Conservation (phyloP, 1,140 invertebrate species). For the Vanessa atalanta region DNA sequence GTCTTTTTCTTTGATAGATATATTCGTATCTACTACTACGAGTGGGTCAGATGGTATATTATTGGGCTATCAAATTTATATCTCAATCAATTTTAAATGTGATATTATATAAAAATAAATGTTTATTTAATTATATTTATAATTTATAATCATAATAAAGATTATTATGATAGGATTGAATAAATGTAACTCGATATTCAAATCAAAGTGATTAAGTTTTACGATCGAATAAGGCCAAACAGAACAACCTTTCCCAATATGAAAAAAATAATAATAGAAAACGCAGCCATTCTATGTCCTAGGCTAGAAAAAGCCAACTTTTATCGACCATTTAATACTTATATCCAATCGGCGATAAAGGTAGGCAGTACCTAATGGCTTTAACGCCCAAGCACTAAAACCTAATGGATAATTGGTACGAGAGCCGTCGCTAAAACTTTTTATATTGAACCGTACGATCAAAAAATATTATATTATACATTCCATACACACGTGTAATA, state of each 20-base stretch:
- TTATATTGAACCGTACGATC: slow-evolving; percentile 13
- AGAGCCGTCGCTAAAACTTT: slow-evolving; percentile 39
- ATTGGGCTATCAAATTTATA: slow-evolving; percentile 24
- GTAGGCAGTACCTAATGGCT: slow-evolving; percentile 49
- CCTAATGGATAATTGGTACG: slow-evolving; percentile 56
- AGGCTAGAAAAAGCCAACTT: slow-evolving; percentile 27
- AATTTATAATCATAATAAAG: no score
- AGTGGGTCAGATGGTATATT: slow-evolving; percentile 19
- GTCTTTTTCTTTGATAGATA: slow-evolving; percentile 42
- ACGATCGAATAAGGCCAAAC: background rate
- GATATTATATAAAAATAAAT: background rate
- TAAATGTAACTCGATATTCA: background rate
- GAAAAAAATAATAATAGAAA: slow-evolving; percentile 22
- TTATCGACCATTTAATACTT: slow-evolving; percentile 30
- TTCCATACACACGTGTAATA: no score
- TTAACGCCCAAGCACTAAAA: slow-evolving; percentile 48
- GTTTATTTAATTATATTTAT: background rate
- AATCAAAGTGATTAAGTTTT: slow-evolving; percentile 3
- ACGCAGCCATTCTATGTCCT: slow-evolving; percentile 17
- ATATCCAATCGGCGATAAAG: slow-evolving; percentile 54
- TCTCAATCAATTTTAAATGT: slow-evolving; percentile 10
- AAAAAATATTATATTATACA: background rate
- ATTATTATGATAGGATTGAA: background rate
- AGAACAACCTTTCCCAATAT: background rate
- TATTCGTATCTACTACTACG: slow-evolving; percentile 33